Base-by-base conservation (phyloP, 1,140 invertebrate genomes). In the Solenopsis invicta region DNA sequence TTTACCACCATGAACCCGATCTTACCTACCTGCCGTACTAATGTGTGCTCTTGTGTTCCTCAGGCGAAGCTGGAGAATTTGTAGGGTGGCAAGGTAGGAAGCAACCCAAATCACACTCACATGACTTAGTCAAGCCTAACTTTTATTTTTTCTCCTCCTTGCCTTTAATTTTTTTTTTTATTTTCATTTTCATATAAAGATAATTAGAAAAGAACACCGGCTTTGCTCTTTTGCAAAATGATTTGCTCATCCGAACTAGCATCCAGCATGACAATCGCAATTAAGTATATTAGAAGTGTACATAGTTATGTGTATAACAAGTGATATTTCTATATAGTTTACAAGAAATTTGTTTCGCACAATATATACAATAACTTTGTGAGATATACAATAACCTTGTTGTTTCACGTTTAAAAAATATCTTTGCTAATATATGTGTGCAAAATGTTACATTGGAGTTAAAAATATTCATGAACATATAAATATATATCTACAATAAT, bases 71-170 rank as follows among this genome's bases (percentile, higher is more conserved):
- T 96, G 97, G 97, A 96, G 97, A 98, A 94, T 98, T 97, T 97
- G 97, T 97, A 96, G 97, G 97, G 96, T 97, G 97, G 97, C 97
- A 97, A 97, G 97, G 97, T 97, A 97, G 96, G 96, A 96, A 96
- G 95, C 94, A 95, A 95, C 94, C 94, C 94, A 94, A 95, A 95
- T 95, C 95, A 95, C 94, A 95, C 94, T 94, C 94, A 95, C 94
- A 95, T 95, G 93, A 95, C 92, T 93, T 95, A 94, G 93, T 92
- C 86, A 89, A 89, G 82, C 86, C 87, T 90, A 90, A 92, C 86
- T 89, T 91, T 87, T 89, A 86, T 89, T 90, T 85, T 90, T 91
- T 90, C 71, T 91, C 88, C 87, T 90, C 87, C 89, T 86, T 84
- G 81, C 86, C 80, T 89, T 72, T 86, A 78, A 87, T 84, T 87